Evolutionary conservation across 1,140 invertebrate species (phyloP), one percentile per base, ranked within the genome.

Genomic region (Papilio polytes): DNA sequence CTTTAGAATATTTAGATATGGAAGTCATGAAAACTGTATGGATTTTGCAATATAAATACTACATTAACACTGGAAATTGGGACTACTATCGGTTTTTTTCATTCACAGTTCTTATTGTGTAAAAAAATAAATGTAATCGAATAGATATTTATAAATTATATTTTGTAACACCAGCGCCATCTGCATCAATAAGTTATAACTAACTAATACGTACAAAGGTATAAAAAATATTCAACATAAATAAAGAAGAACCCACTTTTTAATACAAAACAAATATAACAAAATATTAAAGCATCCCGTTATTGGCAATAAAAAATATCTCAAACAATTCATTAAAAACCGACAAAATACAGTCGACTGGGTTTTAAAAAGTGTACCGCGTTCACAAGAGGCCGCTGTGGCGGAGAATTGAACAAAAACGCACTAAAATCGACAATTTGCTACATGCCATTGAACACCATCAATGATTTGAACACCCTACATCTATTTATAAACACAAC

Each of bases 391-490:
- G 26, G 70, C 41, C 18, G 79, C 63, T 31, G 72, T 20, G 83
- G 63, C 26, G 80, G 53, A 63, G 46, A 78, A 51, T 53, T 26
- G 77, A 80, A 87, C 85, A 88, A 87, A 90, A 90, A 88, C 87
- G 80, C 79, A 79, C 83, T 79, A 87, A 89, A 89, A 94, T 94
- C 91, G 91, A 92, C 92, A 90, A 94, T 94, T 94, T 92, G 89
- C 87, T 92, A 87, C 92, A 90, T 92, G 80, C 92, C 91, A 94
- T 94, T 94, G 92, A 92, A 85, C 91, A 87, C 74, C 82, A 88
- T 92, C 90, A 92, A 94, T 94, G 80, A 88, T 89, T 85, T 88
- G 79, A 86, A 88, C 91, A 91, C 91, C 84, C 88, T 80, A 82
- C 74, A 83, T 83, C 56, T 84, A 83, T 85, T 78, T 81, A 72